phyloP scores from a whole-genome alignment of 2,113 vertebrate genomes.

The Artemisiospiza belli region DNA sequence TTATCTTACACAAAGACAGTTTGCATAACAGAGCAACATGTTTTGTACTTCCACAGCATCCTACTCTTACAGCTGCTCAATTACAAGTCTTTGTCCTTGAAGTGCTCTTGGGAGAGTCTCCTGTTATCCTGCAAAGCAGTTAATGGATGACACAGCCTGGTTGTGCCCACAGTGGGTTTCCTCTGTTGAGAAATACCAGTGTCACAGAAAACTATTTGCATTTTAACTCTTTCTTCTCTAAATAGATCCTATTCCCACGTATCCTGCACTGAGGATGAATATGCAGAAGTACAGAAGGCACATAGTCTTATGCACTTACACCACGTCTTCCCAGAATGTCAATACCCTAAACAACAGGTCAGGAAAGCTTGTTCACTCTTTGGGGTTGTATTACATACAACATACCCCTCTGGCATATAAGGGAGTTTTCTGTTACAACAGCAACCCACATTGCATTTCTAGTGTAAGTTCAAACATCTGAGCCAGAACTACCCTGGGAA shows the following conservation, averaged over 20 bases:
- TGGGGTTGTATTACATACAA: neutral
- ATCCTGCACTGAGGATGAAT: rapidly evolving
- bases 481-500: neutral
- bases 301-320: neutral
- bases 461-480: neutral
- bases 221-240: neutral
- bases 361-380: neutral
- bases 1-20: neutral
- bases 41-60: neutral
- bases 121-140: neutral
- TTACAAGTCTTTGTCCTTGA: neutral
- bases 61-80: neutral
- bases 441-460: neutral
- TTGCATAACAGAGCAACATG: neutral
- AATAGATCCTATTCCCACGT: neutral
- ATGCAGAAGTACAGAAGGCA: neutral
- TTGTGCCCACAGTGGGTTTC: neutral
- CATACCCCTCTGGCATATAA: neutral
- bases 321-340: neutral
- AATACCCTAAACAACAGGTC: neutral
- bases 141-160: neutral
- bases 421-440: neutral
- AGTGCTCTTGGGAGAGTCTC: neutral
- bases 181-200: neutral
- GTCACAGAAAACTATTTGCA: neutral